Conservation (phyloP, 2,113 vertebrate species). For the Grus americana region DNA sequence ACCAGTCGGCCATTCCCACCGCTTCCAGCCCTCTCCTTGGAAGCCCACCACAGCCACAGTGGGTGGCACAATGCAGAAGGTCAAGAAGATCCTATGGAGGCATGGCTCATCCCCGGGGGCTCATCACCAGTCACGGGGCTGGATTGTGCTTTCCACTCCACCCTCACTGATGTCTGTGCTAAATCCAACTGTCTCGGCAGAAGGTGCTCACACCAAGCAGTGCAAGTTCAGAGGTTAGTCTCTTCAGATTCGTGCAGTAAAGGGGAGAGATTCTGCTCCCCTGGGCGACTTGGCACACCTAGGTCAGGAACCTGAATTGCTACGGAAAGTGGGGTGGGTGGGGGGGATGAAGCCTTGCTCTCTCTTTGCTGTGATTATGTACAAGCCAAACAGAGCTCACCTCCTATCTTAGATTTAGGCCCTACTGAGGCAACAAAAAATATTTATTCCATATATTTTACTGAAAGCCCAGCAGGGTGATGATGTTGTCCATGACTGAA, state of each 20-base stretch:
- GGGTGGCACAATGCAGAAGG: not conserved
- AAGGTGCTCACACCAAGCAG: not conserved
- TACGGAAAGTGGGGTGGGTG: accelerated
- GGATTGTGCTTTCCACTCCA: not conserved
- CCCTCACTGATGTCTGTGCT: accelerated
- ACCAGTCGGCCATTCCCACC: accelerated
- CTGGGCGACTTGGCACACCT: accelerated
- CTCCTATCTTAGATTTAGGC: not conserved
- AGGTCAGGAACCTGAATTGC: not conserved
- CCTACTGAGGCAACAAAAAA: not conserved
- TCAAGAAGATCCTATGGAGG: not conserved
- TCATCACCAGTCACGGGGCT: not conserved
- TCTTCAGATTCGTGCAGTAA: not conserved
- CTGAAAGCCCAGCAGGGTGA: not conserved
- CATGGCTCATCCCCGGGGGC: too few species aligned
- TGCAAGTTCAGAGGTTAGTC: accelerated
- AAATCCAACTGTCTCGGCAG: accelerated
- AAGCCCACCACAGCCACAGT: not conserved
- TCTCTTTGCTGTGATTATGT: not conserved
- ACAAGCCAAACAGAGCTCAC: not conserved
- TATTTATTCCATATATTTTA: not conserved
- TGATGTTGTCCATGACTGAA: not conserved
- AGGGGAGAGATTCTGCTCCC: not conserved
- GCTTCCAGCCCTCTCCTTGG: not conserved
- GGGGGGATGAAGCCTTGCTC: not conserved